Evolutionary conservation across 1,140 invertebrate genomes (phyloP).

Genomic region (Rhagoletis zephyria): DNA sequence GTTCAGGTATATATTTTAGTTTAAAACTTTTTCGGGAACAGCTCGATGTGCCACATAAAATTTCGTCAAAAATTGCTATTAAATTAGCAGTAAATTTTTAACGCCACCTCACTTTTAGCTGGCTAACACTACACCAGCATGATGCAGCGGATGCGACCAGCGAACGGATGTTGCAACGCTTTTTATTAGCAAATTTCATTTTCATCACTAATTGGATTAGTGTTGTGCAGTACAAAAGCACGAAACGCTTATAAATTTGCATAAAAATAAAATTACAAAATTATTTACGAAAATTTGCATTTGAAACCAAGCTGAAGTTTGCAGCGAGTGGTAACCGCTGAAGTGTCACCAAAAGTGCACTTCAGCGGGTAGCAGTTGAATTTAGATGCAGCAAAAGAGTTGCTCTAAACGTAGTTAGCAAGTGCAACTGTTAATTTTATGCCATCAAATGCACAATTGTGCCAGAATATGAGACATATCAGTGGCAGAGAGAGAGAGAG

Average conservation of each 20-base stretch:
- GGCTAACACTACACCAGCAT: background rate
- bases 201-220: slow-evolving; percentile 44
- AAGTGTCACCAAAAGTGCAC: background rate
- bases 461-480: too few relatives aligned
- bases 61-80: background rate
- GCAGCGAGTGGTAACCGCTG: background rate
- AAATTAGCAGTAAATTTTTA: slow-evolving; percentile 35
- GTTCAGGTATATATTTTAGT: background rate
- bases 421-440: background rate
- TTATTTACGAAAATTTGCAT: slow-evolving; percentile 33
- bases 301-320: background rate
- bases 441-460: background rate
- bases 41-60: background rate
- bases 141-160: background rate
- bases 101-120: background rate
- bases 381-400: background rate
- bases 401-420: background rate
- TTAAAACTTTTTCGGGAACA: background rate
- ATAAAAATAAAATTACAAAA: slow-evolving; percentile 32
- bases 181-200: slow-evolving; percentile 48
- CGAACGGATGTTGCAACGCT: slow-evolving; percentile 8
- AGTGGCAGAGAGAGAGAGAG: too few relatives aligned
- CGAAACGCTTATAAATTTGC: slow-evolving; percentile 43
- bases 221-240: slow-evolving; percentile 1
- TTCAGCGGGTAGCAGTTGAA: background rate